Base-by-base conservation (phyloP, 2,797 vertebrate genomes). In the Periophthalmus magnuspinnatus region DNA sequence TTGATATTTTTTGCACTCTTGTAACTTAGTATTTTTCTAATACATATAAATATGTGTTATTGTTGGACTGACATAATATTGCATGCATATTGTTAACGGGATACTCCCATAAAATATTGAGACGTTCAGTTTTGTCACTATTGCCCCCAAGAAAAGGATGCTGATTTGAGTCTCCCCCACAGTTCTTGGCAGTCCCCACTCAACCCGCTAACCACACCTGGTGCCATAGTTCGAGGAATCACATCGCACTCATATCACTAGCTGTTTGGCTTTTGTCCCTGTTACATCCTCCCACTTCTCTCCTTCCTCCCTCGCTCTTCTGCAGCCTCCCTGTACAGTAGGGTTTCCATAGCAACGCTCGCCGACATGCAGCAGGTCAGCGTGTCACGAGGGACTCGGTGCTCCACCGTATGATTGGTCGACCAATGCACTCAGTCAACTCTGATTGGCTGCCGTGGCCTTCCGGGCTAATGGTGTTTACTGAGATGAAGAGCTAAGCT, bases 261-360 rank as follows among this genome's bases (percentile, higher is more conserved):
- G 58, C 69, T 68, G 65, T 72, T 78, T 70, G 70, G 77, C 69
- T 80, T 77, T 66, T 79, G 66, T 85, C 67, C 76, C 73, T 75
- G 71, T 55, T 78, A 80, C 72, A 69, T 82, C 71, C 87, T 86
- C 79, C 76, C 81, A 67, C 65, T n/a, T 78, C 71, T 62, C 79
- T 81, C 72, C 73, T 69, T 81, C 70, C 86, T 86, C 78, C 76
- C 81, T 87, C 76, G 63, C 82, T 84, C 70, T 58, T 6, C 84
- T 86, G 77, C 86, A 80, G 80, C 83, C n/a, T 67, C 77, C 83
- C 83, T 79, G 86, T 91, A 93, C 90, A 92, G 92, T 89, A 90
- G 86, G 77, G 93, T 94, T 93, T 84, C 93, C 89, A 91, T 92
- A 89, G 92, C 90, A 93, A 94, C 93, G 24, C 84, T 83, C 86